Percentiles rank a stretch among this genome's conserved stretches.
phyloP scores from a whole-genome alignment of 1,140 invertebrate genomes.

The Nephila pilipes region DNA sequence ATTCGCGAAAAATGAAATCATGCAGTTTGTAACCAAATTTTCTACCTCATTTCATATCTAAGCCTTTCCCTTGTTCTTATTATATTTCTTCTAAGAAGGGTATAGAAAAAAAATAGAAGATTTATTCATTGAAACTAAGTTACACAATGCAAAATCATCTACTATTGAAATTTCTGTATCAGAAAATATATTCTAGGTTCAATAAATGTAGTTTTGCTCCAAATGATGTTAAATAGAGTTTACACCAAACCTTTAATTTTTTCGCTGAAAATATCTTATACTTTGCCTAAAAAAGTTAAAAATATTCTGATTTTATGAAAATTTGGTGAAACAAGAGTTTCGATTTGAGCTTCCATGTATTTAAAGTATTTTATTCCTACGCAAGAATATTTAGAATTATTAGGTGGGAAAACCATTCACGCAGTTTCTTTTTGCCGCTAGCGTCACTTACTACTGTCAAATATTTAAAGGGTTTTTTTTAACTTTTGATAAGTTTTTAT shows the following conservation, averaged over 20 bases:
- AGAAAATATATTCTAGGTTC: neutral
- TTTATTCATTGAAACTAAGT: neutral
- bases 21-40: constrained; percentile 7
- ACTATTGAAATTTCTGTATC: neutral
- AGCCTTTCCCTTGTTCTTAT: neutral
- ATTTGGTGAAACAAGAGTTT: too few species aligned
- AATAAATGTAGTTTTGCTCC: neutral
- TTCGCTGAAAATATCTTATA: neutral
- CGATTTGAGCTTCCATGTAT: too few species aligned
- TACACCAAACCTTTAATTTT: neutral
- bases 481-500: too few species aligned
- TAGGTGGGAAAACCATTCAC: too few species aligned
- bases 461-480: too few species aligned
- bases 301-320: too few species aligned
- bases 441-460: too few species aligned
- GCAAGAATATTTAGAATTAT: too few species aligned
- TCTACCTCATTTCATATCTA: neutral
- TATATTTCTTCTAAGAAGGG: neutral
- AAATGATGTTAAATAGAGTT: neutral
- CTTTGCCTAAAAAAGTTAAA: too few species aligned
- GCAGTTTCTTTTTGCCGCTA: too few species aligned
- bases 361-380: too few species aligned
- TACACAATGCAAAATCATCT: neutral
- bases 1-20: neutral
- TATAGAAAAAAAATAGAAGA: neutral